Percentiles rank a stretch among this genome's conserved stretches.
Conservation (phyloP, 2,113 vertebrate species). For the Rhea pennata region DNA sequence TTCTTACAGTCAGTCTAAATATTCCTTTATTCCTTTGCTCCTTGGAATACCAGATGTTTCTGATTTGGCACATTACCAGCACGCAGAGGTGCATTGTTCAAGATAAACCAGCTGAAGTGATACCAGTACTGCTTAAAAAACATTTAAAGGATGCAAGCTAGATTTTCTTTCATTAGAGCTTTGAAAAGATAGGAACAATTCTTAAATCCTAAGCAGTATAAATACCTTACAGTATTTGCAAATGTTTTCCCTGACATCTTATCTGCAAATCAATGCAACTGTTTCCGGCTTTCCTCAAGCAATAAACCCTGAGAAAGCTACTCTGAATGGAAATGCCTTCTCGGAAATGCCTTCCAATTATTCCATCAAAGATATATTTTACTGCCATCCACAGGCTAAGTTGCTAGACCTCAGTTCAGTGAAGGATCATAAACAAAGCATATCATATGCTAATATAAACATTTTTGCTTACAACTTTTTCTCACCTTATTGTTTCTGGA, state of each 20-base stretch:
- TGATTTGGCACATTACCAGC: slow-evolving; percentile 17
- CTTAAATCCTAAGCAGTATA: slow-evolving; percentile 39
- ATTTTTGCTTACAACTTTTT: background rate
- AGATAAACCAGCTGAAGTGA: slow-evolving; percentile 27
- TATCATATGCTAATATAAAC: slow-evolving; percentile 10
- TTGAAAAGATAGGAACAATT: slow-evolving; percentile 24
- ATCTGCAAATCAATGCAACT: slow-evolving; percentile 61
- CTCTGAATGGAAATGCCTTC: slow-evolving; percentile 17
- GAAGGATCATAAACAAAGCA: slow-evolving; percentile 1
- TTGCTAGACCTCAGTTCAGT: slow-evolving; percentile 20
- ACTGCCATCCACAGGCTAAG: slow-evolving; percentile 62
- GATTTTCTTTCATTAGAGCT: slow-evolving; percentile 40
- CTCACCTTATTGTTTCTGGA: background rate
- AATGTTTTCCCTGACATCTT: slow-evolving; percentile 55
- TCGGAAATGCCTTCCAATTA: slow-evolving; percentile 48
- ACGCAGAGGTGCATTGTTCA: background rate
- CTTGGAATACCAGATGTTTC: background rate
- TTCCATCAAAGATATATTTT: slow-evolving; percentile 65
- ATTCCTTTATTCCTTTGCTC: background rate
- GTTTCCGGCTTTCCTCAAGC: slow-evolving; percentile 46
- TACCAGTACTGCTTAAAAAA: background rate
- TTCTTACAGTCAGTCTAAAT: background rate
- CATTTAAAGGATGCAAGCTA: slow-evolving; percentile 2
- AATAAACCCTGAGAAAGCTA: slow-evolving; percentile 42
- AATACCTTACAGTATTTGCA: slow-evolving; percentile 57